phyloP scores from a whole-genome alignment of 2,797 vertebrate genomes.

The Cetoscarus ocellatus region DNA sequence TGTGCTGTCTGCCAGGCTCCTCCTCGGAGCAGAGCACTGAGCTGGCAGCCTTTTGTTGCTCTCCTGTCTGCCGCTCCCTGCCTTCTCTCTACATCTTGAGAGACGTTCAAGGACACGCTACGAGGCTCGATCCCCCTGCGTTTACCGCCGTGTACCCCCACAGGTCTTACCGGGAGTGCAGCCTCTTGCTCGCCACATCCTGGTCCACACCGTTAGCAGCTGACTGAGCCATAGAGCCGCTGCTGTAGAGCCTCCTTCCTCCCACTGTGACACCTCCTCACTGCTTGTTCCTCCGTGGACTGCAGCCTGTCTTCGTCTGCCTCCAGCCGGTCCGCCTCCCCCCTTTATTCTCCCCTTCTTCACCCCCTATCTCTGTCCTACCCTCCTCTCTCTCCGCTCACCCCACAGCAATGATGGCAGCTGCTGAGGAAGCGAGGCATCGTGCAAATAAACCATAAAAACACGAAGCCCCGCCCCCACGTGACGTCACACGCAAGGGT shows the following conservation, averaged over 20 bases:
- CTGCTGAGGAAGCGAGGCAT: constrained; percentile 85
- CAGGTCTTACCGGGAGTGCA: constrained; percentile 85
- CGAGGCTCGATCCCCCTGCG: constrained; percentile 1
- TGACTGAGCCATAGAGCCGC: constrained; percentile 84
- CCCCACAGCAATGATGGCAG: constrained; percentile 79
- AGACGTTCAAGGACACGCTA: constrained; percentile 7
- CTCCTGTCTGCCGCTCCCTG: constrained; percentile 43
- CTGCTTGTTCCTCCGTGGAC: constrained; percentile 43
- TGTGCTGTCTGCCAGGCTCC: constrained; percentile 55
- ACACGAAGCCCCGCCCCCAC: constrained; percentile 43
- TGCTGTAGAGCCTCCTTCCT: constrained; percentile 38
- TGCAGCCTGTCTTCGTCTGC: constrained; percentile 46
- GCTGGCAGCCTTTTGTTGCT: constrained; percentile 32
- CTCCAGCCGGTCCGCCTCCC: constrained; percentile 38
- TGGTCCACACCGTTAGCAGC: constrained; percentile 79
- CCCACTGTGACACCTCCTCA: constrained; percentile 30
- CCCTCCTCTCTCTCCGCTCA: constrained; percentile 19
- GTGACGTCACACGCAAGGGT: constrained; percentile 64
- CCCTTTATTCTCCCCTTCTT: background rate
- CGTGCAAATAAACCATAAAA: constrained; percentile 74
- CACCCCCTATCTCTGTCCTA: background rate
- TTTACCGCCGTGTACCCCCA: background rate
- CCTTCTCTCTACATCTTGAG: constrained; percentile 12
- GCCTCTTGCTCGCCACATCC: constrained; percentile 84
- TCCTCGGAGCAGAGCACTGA: constrained; percentile 51